Evolutionary conservation across 2,888 invertebrate species (phyloP).

Genomic region (Blastobasis lacticolella): DNA sequence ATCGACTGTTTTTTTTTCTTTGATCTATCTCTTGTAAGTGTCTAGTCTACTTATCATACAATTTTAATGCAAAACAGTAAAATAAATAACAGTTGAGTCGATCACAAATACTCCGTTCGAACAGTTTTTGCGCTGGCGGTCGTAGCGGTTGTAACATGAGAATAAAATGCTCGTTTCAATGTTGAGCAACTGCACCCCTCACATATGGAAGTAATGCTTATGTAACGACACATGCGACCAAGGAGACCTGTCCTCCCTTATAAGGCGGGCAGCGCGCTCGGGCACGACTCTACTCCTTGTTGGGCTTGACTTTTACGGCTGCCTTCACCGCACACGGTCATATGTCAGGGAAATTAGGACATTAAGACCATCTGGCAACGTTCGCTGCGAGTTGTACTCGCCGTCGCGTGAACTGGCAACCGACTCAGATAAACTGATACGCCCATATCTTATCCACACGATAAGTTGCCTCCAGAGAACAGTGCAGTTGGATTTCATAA

Average conservation of each 20-base stretch:
- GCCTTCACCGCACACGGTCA: slow-evolving; percentile 63
- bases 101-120: no score
- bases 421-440: neutral
- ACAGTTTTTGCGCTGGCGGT: no score
- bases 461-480: neutral
- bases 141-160: neutral
- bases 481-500: neutral
- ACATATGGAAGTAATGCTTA: slow-evolving; percentile 60
- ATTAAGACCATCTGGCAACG: slow-evolving; percentile 48
- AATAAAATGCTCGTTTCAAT: neutral
- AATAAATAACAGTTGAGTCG: no score
- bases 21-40: no score
- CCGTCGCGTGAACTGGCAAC: neutral
- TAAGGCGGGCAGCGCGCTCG: slow-evolving; percentile 56
- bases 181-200: slow-evolving; percentile 41
- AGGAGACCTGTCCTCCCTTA: slow-evolving; percentile 53
- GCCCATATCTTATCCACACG: slow-evolving; percentile 1
- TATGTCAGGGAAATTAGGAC: slow-evolving; percentile 67
- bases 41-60: no score
- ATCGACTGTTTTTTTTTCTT: no score
- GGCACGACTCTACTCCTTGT: slow-evolving; percentile 56
- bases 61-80: no score
- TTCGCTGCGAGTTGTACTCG: slow-evolving; percentile 15
- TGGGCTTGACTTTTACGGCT: slow-evolving; percentile 60
- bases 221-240: slow-evolving; percentile 57